Evolutionary conservation across 1,140 invertebrate species (phyloP), one percentile per base, ranked within the genome.

Genomic region (Drosophila triauraria): DNA sequence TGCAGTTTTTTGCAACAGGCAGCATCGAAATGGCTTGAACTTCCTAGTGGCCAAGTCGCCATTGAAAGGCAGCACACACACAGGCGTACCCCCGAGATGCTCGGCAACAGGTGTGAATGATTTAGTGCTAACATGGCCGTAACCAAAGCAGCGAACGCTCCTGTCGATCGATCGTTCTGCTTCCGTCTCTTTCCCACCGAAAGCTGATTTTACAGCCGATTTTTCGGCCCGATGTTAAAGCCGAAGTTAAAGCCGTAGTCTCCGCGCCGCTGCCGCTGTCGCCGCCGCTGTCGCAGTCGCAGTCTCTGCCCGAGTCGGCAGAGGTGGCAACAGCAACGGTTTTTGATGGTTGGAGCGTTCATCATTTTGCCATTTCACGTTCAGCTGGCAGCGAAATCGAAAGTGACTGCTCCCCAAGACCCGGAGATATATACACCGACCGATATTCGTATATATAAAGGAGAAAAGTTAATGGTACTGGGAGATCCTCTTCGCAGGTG

Each of bases 291-390:
- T 27, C 54, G 47, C 51, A 32, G 63, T 25, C 32, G 4, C 58
- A 6, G 42, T 32, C 58, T 53, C 65, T 43, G 59, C 44, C 13
- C 20, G 48, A 47, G 51, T 15, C 25, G 17, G 25, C 46, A 30
- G 40, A 25, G 69, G 30, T 67, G 65, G 69, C 82, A 81, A 69
- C 83, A 62, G 70, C 80, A 87, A 77, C 75, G 87, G 83, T 88
- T 91, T 92, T 92, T 83, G 82, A 91, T 91, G 75, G 67, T 78
- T 76, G 77, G 69, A 72, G 77, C 86, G 91, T 92, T 91, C 91
- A 91, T 91, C 84, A 91, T 91, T 91, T 92, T 91, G 91, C 91
- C 91, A 92, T 92, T 92, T 92, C 91, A 92, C 83, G 91, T 91
- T 91, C 91, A 91, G 86, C 91, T 91, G 83, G 91, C 91, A 92